Conservation (phyloP, 2,888 invertebrate genomes). For the Callyntrura guangdongensis region DNA sequence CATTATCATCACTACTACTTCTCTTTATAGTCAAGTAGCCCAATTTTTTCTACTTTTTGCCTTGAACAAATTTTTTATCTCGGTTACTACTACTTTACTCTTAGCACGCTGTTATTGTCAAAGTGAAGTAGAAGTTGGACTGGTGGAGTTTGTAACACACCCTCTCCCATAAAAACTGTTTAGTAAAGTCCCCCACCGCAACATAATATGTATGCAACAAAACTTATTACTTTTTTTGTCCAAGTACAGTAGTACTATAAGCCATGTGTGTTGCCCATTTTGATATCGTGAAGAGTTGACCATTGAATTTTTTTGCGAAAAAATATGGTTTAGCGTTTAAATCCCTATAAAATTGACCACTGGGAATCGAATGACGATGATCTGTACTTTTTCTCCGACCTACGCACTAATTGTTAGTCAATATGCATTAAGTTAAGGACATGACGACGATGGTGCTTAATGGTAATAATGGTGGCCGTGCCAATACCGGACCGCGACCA, state of each 20-base stretch:
- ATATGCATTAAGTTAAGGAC: constrained; percentile 62
- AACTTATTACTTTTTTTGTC: no score
- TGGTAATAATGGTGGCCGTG: no score
- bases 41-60: constrained; percentile 33
- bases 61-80: constrained; percentile 44
- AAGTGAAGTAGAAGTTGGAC: no score
- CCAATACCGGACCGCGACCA: constrained; percentile 13
- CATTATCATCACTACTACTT: no score
- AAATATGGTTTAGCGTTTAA: neutral
- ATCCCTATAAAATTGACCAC: neutral
- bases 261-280: no score
- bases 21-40: constrained; percentile 41
- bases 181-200: no score
- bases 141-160: constrained; percentile 30
- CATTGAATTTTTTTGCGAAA: no score
- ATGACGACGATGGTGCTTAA: constrained; percentile 23
- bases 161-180: neutral
- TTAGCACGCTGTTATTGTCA: no score
- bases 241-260: no score
- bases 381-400: neutral
- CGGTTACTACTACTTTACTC: constrained; percentile 18
- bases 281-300: no score
- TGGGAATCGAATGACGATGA: neutral
- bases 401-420: constrained; percentile 6
- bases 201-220: no score